Evolutionary conservation across 2,797 vertebrate genomes (phyloP).

Genomic region (Phataginus tetradactyla): DNA sequence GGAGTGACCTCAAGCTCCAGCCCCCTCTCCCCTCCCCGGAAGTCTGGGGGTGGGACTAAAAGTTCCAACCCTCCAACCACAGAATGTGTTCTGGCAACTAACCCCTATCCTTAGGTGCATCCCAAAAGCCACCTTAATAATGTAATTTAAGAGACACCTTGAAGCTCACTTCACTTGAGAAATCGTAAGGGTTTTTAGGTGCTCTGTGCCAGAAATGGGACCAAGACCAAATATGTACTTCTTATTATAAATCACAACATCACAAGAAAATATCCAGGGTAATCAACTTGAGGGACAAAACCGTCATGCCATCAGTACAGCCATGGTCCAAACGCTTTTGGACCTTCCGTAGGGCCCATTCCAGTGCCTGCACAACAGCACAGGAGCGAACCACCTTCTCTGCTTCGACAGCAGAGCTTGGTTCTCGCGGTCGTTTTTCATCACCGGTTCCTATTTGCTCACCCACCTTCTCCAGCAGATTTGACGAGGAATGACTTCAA

Average conservation of each 20-base stretch:
- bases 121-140: not conserved
- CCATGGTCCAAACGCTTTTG: not conserved
- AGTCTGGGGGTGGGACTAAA: not conserved
- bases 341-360: not conserved
- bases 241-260: not conserved
- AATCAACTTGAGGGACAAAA: not conserved
- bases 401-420: not conserved
- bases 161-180: not conserved
- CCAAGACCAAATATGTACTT: not conserved
- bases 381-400: not conserved
- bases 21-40: not conserved
- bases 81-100: not conserved
- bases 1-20: not conserved
- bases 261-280: not conserved
- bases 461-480: not conserved
- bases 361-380: not conserved
- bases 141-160: not conserved
- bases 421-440: not conserved
- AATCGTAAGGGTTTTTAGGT: not conserved
- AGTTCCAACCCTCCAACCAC: not conserved
- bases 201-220: not conserved
- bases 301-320: not conserved
- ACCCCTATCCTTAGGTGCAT: not conserved
- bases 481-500: not conserved
- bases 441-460: not conserved